A percentile compares a stretch with the other conserved stretches of the same genome.
Evolutionary conservation across 2,888 invertebrate genomes (phyloP).

Genomic region (Hyposoter didymator): DNA sequence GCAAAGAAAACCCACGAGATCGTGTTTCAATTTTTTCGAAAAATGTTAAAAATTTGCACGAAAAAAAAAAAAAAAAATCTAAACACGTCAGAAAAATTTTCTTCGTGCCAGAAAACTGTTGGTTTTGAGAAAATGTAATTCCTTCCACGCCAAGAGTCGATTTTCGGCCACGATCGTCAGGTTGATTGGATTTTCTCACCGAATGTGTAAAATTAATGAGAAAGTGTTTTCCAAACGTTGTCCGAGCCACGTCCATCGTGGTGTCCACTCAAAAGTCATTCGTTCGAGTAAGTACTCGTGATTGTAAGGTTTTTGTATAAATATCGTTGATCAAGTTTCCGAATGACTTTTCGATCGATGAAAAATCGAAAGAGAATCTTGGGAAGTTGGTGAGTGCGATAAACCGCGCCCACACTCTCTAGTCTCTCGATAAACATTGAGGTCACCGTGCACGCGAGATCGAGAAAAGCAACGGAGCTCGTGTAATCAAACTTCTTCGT

Average conservation of each 20-base stretch:
- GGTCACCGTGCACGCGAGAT: constrained; percentile 52
- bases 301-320: background rate
- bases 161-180: background rate
- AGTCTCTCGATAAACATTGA: constrained; percentile 59
- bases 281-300: background rate
- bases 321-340: background rate
- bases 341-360: constrained; percentile 10
- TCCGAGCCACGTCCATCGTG: background rate
- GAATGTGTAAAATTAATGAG: background rate
- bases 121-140: background rate
- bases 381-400: constrained; percentile 46
- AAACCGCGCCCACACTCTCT: constrained; percentile 60
- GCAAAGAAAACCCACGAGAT: constrained; percentile 18
- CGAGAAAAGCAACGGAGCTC: constrained; percentile 15
- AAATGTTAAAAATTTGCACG: too few species aligned
- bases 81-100: too few species aligned
- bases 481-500: constrained; percentile 10
- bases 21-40: background rate
- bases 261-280: background rate
- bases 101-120: too few species aligned
- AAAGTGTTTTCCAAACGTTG: background rate
- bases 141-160: background rate
- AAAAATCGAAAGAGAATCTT: constrained; percentile 55
- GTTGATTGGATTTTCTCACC: background rate
- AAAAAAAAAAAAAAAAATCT: too few species aligned